Conservation (phyloP, 2,797 vertebrate genomes). For the Tiaroga cobitis region DNA sequence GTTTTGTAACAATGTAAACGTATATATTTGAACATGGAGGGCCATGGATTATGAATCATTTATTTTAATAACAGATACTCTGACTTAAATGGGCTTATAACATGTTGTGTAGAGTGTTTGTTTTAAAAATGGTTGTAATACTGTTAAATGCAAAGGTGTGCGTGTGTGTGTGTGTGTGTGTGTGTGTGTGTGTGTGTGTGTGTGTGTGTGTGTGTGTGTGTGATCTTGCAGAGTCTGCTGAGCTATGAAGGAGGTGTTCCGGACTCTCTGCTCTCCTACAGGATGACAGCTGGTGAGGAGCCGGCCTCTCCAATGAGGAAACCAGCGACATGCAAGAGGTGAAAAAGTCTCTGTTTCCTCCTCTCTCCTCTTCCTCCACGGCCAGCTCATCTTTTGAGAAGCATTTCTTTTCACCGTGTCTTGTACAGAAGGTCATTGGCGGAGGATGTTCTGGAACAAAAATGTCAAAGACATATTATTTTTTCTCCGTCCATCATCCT, state of each 20-base stretch:
- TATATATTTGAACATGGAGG: too few species aligned
- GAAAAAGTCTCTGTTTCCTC: conserved; percentile 63
- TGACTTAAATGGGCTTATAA: too few species aligned
- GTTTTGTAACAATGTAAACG: too few species aligned
- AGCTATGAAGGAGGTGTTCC: conserved; percentile 58
- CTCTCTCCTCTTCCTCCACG: conserved; percentile 52
- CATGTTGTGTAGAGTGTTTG: too few species aligned
- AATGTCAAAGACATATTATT: conserved; percentile 48
- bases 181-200: not conserved
- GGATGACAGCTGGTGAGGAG: conserved; percentile 64
- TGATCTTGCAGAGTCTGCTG: conserved; percentile 41
- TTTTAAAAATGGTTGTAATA: too few species aligned
- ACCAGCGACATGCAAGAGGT: conserved; percentile 61
- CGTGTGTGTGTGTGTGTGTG: too few species aligned
- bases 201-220: conserved; percentile 41
- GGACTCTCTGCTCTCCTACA: conserved; percentile 55
- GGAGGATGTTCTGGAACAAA: conserved; percentile 48
- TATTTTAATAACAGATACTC: too few species aligned
- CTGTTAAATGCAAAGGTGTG: too few species aligned
- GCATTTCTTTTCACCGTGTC: conserved; percentile 54
- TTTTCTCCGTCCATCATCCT: conserved; percentile 43
- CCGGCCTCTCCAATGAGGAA: conserved; percentile 59
- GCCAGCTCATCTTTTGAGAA: conserved; percentile 46
- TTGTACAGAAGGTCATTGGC: conserved; percentile 52
- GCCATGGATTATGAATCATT: too few species aligned